Evolutionary conservation across 2,797 vertebrate species (phyloP).

Genomic region (Lepilemur septentrionalis): DNA sequence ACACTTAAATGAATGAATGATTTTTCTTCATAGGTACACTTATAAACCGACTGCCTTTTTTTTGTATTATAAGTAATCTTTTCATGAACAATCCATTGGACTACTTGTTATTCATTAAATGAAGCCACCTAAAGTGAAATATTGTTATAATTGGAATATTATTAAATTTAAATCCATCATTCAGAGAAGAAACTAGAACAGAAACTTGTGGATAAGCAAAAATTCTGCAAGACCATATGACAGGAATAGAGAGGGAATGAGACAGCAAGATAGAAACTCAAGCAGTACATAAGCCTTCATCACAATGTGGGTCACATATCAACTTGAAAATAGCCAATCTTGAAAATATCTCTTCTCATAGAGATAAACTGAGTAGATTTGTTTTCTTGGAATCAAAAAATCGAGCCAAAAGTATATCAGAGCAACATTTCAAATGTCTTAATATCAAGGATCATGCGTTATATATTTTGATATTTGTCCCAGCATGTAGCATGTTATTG

Average conservation of each 20-base stretch:
- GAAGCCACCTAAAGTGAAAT: neutral
- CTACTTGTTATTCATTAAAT: neutral
- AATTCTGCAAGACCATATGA: neutral
- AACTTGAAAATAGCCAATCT: neutral
- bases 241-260: neutral
- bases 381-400: neutral
- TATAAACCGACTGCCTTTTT: neutral
- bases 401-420: neutral
- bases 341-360: neutral
- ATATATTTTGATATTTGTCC: neutral
- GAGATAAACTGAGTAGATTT: neutral
- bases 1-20: neutral
- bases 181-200: neutral
- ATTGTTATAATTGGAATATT: neutral
- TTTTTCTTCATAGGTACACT: conserved; percentile 5
- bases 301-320: neutral
- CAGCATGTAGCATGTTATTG: neutral
- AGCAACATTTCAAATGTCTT: neutral
- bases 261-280: neutral
- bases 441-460: neutral
- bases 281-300: neutral
- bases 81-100: neutral
- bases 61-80: neutral
- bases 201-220: neutral
- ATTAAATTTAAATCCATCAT: neutral